phyloP scores from a whole-genome alignment of 2,113 vertebrate genomes.

The western clawed frog (Xenopus tropicalis) region UCB_Xtro_10.0 CM004449.2:75425001-75425500 shows the following conservation, averaged over 20 bases:
- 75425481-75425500: conserved; percentile 97
- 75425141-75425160: conserved; percentile 88
- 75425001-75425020: conserved; percentile 97
- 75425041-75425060: conserved; percentile 97
- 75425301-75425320: conserved; percentile 94
- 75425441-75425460: conserved; percentile 97
- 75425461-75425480: conserved; percentile 96
- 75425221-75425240: conserved; percentile 59
- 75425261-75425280: conserved; percentile 74
- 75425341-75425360: conserved; percentile 83
- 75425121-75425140: conserved; percentile 92
- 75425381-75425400: conserved; percentile 87
- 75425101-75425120: conserved; percentile 89
- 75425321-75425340: conserved; percentile 91
- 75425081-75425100: conserved; percentile 72
- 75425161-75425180: conserved; percentile 65
- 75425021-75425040: conserved; percentile 88
- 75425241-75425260: conserved; percentile 64
- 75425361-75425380: conserved; percentile 77
- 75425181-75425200: conserved; percentile 46
- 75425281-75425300: conserved; percentile 92
- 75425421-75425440: conserved; percentile 76
- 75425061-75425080: conserved; percentile 85
- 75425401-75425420: conserved; percentile 72
- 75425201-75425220: conserved; percentile 54